Base-by-base conservation (phyloP, 2,797 vertebrate genomes). In the Phoeniculus purpureus region DNA sequence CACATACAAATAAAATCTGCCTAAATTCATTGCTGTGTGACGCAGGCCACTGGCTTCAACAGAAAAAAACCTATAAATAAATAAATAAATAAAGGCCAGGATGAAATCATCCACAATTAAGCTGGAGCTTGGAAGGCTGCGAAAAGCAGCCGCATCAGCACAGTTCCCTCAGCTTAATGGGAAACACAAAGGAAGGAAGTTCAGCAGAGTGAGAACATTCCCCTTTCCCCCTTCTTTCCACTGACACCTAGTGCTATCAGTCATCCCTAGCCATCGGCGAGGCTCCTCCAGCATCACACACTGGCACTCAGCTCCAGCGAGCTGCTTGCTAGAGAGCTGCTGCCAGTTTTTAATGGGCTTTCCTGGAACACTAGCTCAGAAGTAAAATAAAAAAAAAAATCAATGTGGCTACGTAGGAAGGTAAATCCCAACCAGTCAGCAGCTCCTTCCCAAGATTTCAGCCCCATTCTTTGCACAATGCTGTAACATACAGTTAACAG, bases 1-100 rank as follows among this genome's bases (percentile, higher is more conserved):
- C 97, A 98, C 96, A 96, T 94, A 96, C 97, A 96, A 97, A 97
- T 96, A 97, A 97, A 97, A 96, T 92, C 96, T 97, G 97, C 96
- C 94, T 85, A 87, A 96, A 96, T 96, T 96, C 96, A 80, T 95
- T 93, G 95, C 94, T 91, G 91, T 65, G 87, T 97, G 97, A 97
- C 94, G 95, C 97, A 97, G 97, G 93, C 84, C 94, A 80, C 94
- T 96, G 97, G 96, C 97, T 97, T 80, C 76, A 2, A 95, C 96
- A 97, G 95, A 34, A 97, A 95, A 43, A 43, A 43, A 10, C 15
- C 40, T 15, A 43, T 40, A 14, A 43, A 43, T 43, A n/a, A 62
- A 23, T 10, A 95, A 96, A 54, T 96, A 95, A 43, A 43, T 21
- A 65, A 95, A 95, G 85, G 88, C 81, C 88, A 87, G 95, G 91